Percentiles rank a stretch among this genome's conserved stretches.
These are phyloP conservation scores for Cephalotes varians DNA, from an alignment of 2,888 invertebrate genomes.

Conservation along the genomic window DNA sequence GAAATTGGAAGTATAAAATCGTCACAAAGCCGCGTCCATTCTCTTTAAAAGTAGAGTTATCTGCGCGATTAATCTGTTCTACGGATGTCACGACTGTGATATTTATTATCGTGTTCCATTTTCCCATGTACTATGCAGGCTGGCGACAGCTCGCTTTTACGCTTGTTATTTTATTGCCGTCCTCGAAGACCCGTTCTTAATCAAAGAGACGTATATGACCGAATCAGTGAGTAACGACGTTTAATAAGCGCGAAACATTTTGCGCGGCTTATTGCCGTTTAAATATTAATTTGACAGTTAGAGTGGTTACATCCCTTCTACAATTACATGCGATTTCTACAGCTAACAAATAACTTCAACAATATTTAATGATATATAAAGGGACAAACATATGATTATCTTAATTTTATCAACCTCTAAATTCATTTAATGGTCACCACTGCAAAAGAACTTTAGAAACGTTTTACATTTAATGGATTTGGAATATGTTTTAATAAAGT, in stretches of 20 bases:
- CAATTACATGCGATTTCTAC: not conserved
- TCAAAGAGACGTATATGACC: constrained; percentile 11
- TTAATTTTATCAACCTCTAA: not conserved
- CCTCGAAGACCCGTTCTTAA: constrained; percentile 25
- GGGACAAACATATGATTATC: not conserved
- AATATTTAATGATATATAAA: not conserved
- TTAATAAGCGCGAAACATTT: not conserved
- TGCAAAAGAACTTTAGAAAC: not conserved
- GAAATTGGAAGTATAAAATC: constrained; percentile 47
- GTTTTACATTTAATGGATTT: not conserved
- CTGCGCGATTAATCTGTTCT: constrained; percentile 49
- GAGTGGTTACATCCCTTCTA: not conserved
- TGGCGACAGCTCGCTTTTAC: constrained; percentile 36
- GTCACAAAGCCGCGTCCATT: constrained; percentile 31
- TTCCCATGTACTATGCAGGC: constrained; percentile 17
- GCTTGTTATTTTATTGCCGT: constrained; percentile 43
- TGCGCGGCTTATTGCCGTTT: not conserved
- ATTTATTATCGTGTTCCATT: constrained; percentile 48
- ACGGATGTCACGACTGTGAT: constrained; percentile 36
- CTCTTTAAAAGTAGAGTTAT: constrained; percentile 46
- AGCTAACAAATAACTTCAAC: not conserved
- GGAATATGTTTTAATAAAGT: not conserved
- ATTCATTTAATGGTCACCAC: too few relatives aligned
- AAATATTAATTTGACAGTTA: not conserved
- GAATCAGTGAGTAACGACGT: not conserved